Evolutionary conservation across 2,797 vertebrate genomes (phyloP), one percentile per base, ranked within the genome.

Genomic region (Trachurus trachurus): DNA sequence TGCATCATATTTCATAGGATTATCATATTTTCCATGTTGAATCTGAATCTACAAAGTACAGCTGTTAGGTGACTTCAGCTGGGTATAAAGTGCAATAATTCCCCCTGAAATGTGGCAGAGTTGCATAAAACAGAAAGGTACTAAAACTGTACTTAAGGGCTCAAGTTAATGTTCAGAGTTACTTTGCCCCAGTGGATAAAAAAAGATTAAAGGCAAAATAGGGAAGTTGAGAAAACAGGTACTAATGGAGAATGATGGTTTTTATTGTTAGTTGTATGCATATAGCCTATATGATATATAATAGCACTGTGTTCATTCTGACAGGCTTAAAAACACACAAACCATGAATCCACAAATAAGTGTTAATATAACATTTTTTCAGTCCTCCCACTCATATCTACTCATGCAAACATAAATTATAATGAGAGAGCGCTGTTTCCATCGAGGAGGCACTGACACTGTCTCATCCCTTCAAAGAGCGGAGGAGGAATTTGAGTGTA

Each of bases 401-500:
- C 77, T 76, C 13, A 3, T 80, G 61, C 60, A 62, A 81, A 76
- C 45, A 77, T 65, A 71, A 49, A 70, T 62, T 26, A 66, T 49
- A 52, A 45, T 61, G 39, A 83, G 47, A 56, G 19, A 37, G 66
- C 15, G 39, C 1, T 42, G 57, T 66, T 54, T 68, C 17, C 74
- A 12, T 34, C 37, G 16, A 69, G 56, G 34, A 50, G 59, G 66
- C 44, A 4, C 11, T 76, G 42, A 80, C 49, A 40, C n/a, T 37
- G 40, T 74, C 47, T 88, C 71, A 58, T 80, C 58, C 65, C 56
- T 70, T 80, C 57, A 83, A 82, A 88, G 11, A 72, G 78, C 29
- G 40, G 66, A 74, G 78, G 84, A 85, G 76, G 82, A 76, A 86
- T 83, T 80, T 71, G 52, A 78, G 37, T 66, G 29, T 53, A 75